Base-by-base conservation (phyloP, 1,140 invertebrate species). In the Agraylea sexmaculata region DNA sequence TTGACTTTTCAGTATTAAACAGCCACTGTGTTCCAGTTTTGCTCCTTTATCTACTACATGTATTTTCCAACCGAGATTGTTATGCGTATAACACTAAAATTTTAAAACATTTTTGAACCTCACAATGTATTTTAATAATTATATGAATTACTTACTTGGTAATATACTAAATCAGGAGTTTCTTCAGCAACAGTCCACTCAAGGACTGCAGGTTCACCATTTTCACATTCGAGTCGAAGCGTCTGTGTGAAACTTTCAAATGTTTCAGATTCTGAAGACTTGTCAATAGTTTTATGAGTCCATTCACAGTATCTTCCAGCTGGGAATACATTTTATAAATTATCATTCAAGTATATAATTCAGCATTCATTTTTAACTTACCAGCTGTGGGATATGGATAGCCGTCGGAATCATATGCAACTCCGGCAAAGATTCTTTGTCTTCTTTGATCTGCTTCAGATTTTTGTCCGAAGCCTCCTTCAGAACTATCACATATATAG, bases 61-160 rank as follows among this genome's bases (percentile, higher is more conserved):
- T 45, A 96, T 93, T 59, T 90, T 92, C 85, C 87, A 92, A 6
- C 91, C 91, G 30, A 95, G 71, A 59, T 90, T 85, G 40, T 79
- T 85, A 62, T 93, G 87, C 4, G 78, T 80, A 60, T 87, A 94
- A 63, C 89, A 93, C 88, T 96, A 66, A 2, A 71, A 69, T 33
- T 7, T 48, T 13, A 36, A 42, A 38, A 18, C 27, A 41, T 20
- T 28, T n/a, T 27, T 17, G 15, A 22, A 36, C 8, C 19, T 16
- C 7, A 5, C 7, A 36, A 36, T 16, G n/a, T n/a, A n/a, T n/a
- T n/a, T n/a, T n/a, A n/a, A n/a, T n/a, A n/a, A n/a, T n/a, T n/a
- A n/a, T 32, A 27, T 13, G 30, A 39, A 48, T 43, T 42, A 53
- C 37, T 57, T 63, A 92, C 88, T 75, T 92, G 88, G 66, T 94